Evolutionary conservation across 2,113 vertebrate genomes (phyloP), one percentile per base, ranked within the genome.

Genomic region (Apistogramma diplotaenia): DNA sequence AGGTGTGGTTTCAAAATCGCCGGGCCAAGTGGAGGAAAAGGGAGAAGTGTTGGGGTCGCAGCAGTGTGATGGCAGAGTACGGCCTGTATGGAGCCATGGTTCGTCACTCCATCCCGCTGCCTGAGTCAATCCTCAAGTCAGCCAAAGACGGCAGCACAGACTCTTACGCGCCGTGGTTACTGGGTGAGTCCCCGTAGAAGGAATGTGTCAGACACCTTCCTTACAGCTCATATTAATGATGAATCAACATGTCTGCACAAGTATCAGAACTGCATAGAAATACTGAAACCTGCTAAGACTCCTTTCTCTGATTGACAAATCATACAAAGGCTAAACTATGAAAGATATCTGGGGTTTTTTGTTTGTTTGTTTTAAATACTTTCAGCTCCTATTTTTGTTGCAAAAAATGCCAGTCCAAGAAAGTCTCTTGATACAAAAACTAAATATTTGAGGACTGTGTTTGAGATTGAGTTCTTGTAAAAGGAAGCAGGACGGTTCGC

Each of bases 1-100:
- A 99, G 98, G 98, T 99, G 81, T 99, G 98, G 98, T 99, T 99
- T 93, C 98, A 99, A 95, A 99, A 99, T 89, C 97, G 98, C 19
- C 92, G 98, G 53, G 98, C 98, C 90, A 99, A 99, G 78, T 99
- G 98, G 98, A 96, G 98, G 90, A 99, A 99, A 90, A 93, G 98
- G 12, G 98, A 99, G 91, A 99, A 99, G 89, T 99, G 98, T 72
- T 99, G 98, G 98, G 98, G 98, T 53, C 96, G 97, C 60, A 99
- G 98, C 95, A 99, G 98, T 0, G 98, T 99, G 82, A 99, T 99
- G 98, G 98, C 98, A 0, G 98, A 99, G 89, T 99, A 99, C 0
- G 98, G 98, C 29, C 95, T 99, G 25, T 99, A 99, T 0, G 98
- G 98, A 1, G 98, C 98, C 82, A 99, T 99, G 98, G 98, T 99